Conservation (phyloP, 1,140 invertebrate species). For the Drosophila suzukii region DNA sequence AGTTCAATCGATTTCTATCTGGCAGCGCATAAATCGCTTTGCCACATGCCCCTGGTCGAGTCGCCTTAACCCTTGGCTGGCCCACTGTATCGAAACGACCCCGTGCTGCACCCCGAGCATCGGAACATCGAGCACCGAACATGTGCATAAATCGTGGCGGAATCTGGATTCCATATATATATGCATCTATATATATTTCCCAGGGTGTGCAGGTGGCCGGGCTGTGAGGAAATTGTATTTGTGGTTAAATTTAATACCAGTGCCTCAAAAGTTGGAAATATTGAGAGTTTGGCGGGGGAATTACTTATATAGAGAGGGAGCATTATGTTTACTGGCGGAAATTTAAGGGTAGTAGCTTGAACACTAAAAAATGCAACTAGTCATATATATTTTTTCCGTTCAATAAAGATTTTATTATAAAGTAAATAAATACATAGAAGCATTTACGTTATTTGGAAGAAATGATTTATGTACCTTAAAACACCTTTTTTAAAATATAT, state of each 20-base stretch:
- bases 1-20: constrained; percentile 80
- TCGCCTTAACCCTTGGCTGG: constrained; percentile 22
- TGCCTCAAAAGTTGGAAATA: constrained; percentile 10
- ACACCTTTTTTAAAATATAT: no score
- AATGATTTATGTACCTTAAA: no score
- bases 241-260: constrained; percentile 32
- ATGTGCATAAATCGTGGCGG: constrained; percentile 34
- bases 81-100: constrained; percentile 18
- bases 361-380: no score
- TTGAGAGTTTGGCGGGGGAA: constrained; percentile 1
- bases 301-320: neutral
- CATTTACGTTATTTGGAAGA: no score
- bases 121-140: constrained; percentile 3
- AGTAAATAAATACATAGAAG: no score
- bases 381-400: no score
- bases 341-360: no score
- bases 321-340: no score
- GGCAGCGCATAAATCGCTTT: constrained; percentile 79
- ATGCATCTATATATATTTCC: neutral
- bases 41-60: constrained; percentile 64
- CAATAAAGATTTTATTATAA: no score
- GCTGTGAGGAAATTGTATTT: constrained; percentile 41
- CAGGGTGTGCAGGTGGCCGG: constrained; percentile 3
- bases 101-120: constrained; percentile 4
- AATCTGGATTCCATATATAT: constrained; percentile 20